These are phyloP conservation scores for Gymnobelideus leadbeateri DNA, from an alignment of 2,113 vertebrate species.

Conservation along the genomic window DNA sequence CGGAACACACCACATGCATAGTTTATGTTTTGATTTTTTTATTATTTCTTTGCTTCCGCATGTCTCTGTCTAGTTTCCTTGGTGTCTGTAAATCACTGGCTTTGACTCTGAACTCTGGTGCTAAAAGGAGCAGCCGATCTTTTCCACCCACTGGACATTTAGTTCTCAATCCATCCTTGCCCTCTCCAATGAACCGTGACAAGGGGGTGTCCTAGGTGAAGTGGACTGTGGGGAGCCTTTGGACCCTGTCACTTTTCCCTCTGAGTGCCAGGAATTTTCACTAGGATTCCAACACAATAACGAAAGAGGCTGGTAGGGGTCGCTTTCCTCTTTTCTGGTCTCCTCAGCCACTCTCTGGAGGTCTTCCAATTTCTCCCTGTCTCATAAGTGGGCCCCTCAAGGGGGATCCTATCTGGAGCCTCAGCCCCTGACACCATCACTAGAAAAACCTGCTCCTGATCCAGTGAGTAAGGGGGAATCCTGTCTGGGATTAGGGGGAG, in stretches of 20 bases:
- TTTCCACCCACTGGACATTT: neutral
- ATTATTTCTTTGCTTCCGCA: constrained; percentile 35
- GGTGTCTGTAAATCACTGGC: constrained; percentile 33
- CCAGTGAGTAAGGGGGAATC: neutral
- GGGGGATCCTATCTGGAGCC: constrained; percentile 58
- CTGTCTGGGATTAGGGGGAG: constrained; percentile 57
- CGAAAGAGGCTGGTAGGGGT: constrained; percentile 7
- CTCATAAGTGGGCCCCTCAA: constrained; percentile 68
- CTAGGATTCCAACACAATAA: constrained; percentile 26
- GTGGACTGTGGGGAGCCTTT: neutral
- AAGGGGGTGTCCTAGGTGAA: neutral
- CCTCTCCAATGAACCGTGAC: neutral
- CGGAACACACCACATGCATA: neutral
- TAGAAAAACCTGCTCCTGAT: constrained; percentile 74
- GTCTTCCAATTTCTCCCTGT: constrained; percentile 44
- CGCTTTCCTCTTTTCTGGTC: neutral
- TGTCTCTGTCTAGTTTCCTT: constrained; percentile 1
- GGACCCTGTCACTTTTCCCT: constrained; percentile 64
- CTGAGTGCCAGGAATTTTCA: constrained; percentile 56
- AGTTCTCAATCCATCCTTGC: neutral
- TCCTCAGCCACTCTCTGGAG: neutral
- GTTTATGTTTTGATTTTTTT: constrained; percentile 38
- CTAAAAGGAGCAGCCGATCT: neutral
- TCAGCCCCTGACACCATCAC: constrained; percentile 51
- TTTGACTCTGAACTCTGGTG: neutral